These are phyloP conservation scores for Heliconius charithonia DNA, from an alignment of 2,888 invertebrate genomes.

Conservation along the genomic window DNA sequence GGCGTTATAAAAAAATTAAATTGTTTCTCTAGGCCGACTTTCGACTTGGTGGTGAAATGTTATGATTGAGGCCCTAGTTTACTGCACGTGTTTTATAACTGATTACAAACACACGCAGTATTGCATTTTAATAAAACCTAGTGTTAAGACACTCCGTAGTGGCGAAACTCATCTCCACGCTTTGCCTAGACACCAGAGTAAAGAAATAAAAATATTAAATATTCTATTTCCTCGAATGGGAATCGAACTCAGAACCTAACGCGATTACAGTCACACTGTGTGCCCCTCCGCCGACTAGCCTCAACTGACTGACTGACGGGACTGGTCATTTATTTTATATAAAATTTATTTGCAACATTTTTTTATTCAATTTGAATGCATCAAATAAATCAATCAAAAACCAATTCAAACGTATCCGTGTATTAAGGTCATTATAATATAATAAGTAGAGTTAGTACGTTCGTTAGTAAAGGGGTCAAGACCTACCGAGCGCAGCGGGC, in stretches of 20 bases:
- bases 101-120: not conserved
- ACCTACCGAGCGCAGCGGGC: conserved; percentile 53
- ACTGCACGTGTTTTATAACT: not conserved
- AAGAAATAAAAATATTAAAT: not conserved
- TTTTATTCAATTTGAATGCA: not conserved
- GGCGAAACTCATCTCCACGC: not conserved
- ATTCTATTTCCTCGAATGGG: not conserved
- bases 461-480: conserved; percentile 60
- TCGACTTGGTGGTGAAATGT: conserved; percentile 50
- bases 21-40: conserved; percentile 51
- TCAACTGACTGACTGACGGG: not conserved
- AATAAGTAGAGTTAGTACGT: conserved; percentile 55
- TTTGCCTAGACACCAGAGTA: not conserved
- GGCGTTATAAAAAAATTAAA: conserved; percentile 51
- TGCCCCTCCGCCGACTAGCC: not conserved
- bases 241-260: not conserved
- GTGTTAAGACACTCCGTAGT: not conserved
- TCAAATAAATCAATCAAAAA: not conserved
- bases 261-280: not conserved
- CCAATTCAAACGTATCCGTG: conserved; percentile 9
- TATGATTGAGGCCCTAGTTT: conserved; percentile 5
- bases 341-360: not conserved
- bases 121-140: not conserved
- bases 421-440: conserved; percentile 35
- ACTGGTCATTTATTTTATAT: not conserved